Base-by-base conservation (phyloP, 92 coral and sea anemone genomes). In the Zoanthus gigantus region DNA sequence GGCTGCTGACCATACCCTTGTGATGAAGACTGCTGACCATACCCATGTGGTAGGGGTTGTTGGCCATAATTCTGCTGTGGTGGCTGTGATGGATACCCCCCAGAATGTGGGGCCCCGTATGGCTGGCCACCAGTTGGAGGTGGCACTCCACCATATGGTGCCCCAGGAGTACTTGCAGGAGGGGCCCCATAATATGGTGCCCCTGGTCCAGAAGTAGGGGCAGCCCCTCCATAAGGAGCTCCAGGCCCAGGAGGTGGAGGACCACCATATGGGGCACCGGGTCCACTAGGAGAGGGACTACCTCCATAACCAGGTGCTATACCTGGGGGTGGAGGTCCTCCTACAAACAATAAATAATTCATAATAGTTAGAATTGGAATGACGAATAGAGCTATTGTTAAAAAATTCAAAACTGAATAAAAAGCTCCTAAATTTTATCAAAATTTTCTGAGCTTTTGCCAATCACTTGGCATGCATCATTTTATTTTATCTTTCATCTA, bases 11-110 rank as follows among this genome's bases (percentile, higher is more conserved):
- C 82, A 72, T 94, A 94, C 52, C 82, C 89, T 83, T 94, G 97
- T 32, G 90, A 86, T 60, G 95, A 86, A 9, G 98, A 95, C 50
- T 91, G 96, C 29, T 91, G 95, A 18, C 89, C 88, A 73, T 60
- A 58, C 10, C 91, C 91, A 17, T 83, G 85, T 0, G 63, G 86
- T 0, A 89, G 86, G 5, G 86, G 92, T 29, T 66, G 89, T 17
- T 71, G 69, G 5, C 92, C 88, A 57, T 90, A 78, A 9, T 77
- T 79, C 78, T 82, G 86, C 56, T 76, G 86, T 1, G 87, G 74
- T 9, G 71, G 91, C 54, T 82, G 87, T 23, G 82, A 85, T n/a
- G 85, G 73, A 63, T 89, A 85, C 3, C 86, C 86, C 71, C 95
- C 89, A 15, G 83, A 54, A 37, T 65, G 85, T 68, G 90, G 86